Evolutionary conservation across 2,797 vertebrate species (phyloP).

Genomic region (Eleutherodactylus coqui): DNA sequence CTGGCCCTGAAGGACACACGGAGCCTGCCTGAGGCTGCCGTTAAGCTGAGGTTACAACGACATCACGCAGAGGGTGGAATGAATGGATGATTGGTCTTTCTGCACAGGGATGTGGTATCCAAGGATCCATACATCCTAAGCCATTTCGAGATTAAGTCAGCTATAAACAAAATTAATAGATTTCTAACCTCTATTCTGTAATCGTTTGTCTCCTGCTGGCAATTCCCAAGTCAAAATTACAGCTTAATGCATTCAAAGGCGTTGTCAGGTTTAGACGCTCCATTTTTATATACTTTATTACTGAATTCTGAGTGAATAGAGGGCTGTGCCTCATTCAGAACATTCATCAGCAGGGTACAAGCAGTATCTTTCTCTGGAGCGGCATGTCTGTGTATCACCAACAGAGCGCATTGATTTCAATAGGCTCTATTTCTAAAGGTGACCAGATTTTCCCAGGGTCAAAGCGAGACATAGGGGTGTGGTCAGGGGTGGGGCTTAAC

Average conservation of each 20-base stretch:
- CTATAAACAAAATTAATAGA: constrained; percentile 7
- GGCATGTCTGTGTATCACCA: neutral
- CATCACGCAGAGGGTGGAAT: constrained; percentile 17
- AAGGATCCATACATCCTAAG: neutral
- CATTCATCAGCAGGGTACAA: neutral
- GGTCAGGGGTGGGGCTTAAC: no score
- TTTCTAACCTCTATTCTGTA: neutral
- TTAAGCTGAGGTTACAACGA: constrained; percentile 16
- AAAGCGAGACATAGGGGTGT: no score
- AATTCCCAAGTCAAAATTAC: neutral
- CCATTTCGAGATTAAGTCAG: neutral
- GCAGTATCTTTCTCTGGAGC: neutral
- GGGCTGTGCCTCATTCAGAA: neutral
- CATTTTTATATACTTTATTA: no score
- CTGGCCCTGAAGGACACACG: constrained; percentile 28
- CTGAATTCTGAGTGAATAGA: neutral
- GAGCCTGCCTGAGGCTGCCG: neutral
- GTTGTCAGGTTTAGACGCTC: neutral
- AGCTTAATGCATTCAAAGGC: neutral
- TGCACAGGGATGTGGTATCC: neutral
- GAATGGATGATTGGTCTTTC: constrained; percentile 12
- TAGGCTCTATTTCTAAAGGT: no score
- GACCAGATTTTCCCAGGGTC: no score
- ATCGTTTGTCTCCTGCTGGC: neutral
- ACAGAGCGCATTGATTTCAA: neutral